phyloP scores from a whole-genome alignment of 2,113 vertebrate species.

The Amphilophus citrinellus region DNA sequence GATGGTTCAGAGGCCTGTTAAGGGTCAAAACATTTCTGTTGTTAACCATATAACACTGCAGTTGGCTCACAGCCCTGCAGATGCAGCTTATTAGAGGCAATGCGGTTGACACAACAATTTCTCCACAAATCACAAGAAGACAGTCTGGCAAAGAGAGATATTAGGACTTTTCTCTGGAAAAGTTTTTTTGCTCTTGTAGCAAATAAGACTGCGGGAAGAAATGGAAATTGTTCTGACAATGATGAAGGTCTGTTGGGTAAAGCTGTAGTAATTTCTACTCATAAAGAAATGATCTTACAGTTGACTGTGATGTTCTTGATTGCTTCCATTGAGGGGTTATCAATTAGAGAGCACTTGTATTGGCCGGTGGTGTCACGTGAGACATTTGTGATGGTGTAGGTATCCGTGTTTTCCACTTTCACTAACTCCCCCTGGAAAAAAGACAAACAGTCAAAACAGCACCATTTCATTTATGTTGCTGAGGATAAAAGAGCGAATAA shows the following conservation, averaged over 20 bases:
- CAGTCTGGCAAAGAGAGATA: conserved; percentile 19
- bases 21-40: conserved; percentile 48
- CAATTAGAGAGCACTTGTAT: conserved; percentile 90
- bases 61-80: conserved; percentile 49
- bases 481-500: not conserved
- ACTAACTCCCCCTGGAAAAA: conserved; percentile 69
- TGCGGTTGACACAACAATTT: conserved; percentile 45
- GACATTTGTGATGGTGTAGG: conserved; percentile 83
- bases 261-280: not conserved
- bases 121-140: conserved; percentile 37
- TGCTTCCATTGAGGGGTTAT: conserved; percentile 80
- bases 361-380: conserved; percentile 87
- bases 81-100: conserved; percentile 60
- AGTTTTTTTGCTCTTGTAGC: not conserved
- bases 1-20: conserved; percentile 56
- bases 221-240: conserved; percentile 1
- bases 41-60: conserved; percentile 50
- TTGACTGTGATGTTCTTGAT: conserved; percentile 85
- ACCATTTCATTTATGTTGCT: not conserved
- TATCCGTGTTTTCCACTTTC: conserved; percentile 77
- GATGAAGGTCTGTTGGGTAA: not conserved
- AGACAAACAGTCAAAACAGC: conserved; percentile 8
- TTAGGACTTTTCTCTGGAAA: conserved; percentile 22
- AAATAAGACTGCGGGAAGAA: conserved; percentile 11
- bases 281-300: conserved; percentile 83